Evolutionary conservation across 2,113 vertebrate species (phyloP).

Genomic region (Plectropomus leopardus): DNA sequence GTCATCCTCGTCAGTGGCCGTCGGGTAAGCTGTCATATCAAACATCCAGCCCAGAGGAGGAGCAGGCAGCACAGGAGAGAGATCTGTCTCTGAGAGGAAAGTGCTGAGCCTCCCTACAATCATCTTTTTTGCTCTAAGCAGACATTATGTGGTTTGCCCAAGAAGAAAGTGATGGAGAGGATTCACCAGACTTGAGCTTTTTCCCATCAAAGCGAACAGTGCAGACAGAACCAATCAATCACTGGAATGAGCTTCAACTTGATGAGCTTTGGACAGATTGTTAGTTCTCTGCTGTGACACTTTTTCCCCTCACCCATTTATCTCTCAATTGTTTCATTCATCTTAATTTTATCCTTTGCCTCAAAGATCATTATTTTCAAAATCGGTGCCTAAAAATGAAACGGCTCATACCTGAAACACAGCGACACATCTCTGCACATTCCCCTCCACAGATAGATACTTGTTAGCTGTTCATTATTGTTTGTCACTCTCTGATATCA

Average conservation of each 20-base stretch:
- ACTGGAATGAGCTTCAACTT: slow-evolving; percentile 49
- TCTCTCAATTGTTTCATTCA: slow-evolving; percentile 39
- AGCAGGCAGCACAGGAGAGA: slow-evolving; percentile 27
- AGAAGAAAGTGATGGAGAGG: slow-evolving; percentile 46
- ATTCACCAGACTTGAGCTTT: slow-evolving; percentile 47
- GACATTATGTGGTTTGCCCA: slow-evolving; percentile 51
- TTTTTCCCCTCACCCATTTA: slow-evolving; percentile 40
- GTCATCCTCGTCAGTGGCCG: slow-evolving; percentile 24
- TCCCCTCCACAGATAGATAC: neutral
- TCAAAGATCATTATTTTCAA: slow-evolving; percentile 19
- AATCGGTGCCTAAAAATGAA: neutral
- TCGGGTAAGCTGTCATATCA: slow-evolving; percentile 37
- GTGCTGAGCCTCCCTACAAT: slow-evolving; percentile 3
- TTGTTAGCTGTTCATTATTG: neutral
- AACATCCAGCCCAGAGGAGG: slow-evolving; percentile 25
- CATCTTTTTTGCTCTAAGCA: slow-evolving; percentile 34
- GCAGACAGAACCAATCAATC: slow-evolving; percentile 68
- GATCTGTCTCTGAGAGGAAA: slow-evolving; percentile 20
- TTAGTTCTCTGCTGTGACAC: slow-evolving; percentile 38
- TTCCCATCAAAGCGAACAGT: slow-evolving; percentile 49
- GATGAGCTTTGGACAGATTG: slow-evolving; percentile 51
- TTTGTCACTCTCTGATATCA: neutral
- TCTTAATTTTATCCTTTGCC: slow-evolving; percentile 38
- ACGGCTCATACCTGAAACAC: slow-evolving; percentile 5
- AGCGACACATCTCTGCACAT: neutral